Evolutionary conservation across 1,140 invertebrate species (phyloP).

Genomic region (Goniozus legneri): DNA sequence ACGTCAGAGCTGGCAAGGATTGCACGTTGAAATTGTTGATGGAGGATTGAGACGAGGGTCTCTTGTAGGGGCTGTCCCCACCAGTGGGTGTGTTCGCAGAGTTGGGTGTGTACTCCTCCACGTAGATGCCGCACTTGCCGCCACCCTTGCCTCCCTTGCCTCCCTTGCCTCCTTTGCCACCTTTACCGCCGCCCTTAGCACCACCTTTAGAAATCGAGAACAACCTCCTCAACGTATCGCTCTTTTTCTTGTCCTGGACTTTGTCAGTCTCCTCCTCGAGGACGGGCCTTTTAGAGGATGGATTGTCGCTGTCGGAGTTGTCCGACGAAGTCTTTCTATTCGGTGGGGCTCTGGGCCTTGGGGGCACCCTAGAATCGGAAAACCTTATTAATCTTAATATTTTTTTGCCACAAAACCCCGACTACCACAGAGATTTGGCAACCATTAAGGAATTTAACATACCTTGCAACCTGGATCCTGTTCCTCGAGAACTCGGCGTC

Average conservation of each 20-base stretch:
- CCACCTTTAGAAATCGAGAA: constrained; percentile 59
- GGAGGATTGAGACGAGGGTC: constrained; percentile 38
- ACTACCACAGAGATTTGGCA: too few species aligned
- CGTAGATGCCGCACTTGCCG: constrained; percentile 54
- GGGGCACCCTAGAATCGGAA: constrained; percentile 38
- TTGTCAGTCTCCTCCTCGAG: constrained; percentile 57
- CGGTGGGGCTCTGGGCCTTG: constrained; percentile 39
- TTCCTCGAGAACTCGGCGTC: constrained; percentile 41
- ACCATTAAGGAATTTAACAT: too few species aligned
- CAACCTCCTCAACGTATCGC: constrained; percentile 63
- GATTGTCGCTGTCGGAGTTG: constrained; percentile 49
- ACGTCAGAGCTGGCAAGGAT: constrained; percentile 28
- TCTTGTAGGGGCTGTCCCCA: constrained; percentile 50
- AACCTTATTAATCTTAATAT: too few species aligned
- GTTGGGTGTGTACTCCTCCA: constrained; percentile 44
- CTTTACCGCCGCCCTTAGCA: constrained; percentile 59
- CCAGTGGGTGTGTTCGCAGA: constrained; percentile 43
- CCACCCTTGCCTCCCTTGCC: constrained; percentile 62
- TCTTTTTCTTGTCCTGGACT: constrained; percentile 70
- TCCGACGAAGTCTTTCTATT: constrained; percentile 39
- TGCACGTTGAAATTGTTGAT: constrained; percentile 13
- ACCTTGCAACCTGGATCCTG: constrained; percentile 32
- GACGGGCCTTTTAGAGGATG: constrained; percentile 54
- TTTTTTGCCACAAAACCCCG: too few species aligned
- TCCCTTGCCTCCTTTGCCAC: constrained; percentile 59